These are phyloP conservation scores for Rosalia funebris DNA, from an alignment of 2,888 invertebrate genomes.

Conservation along the genomic window DNA sequence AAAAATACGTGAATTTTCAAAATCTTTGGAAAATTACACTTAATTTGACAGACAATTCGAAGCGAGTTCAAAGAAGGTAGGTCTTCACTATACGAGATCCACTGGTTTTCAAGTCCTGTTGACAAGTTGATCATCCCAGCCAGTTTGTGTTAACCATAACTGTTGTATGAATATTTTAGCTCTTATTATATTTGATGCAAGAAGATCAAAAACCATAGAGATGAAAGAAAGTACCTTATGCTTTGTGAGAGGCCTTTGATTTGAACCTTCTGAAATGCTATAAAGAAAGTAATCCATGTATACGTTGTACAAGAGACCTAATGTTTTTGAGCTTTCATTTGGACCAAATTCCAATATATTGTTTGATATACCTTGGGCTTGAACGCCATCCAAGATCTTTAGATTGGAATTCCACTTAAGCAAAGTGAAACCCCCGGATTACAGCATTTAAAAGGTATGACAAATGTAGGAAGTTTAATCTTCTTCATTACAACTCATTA, in stretches of 20 bases:
- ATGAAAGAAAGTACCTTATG: constrained; percentile 33
- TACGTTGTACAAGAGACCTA: constrained; percentile 7
- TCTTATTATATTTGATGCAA: constrained; percentile 10
- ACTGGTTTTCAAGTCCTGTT: constrained; percentile 4
- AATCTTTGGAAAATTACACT: constrained; percentile 1
- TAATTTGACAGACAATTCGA: constrained; percentile 15
- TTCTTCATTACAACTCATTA: constrained; percentile 35
- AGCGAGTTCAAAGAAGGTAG: constrained; percentile 21
- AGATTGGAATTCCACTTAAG: constrained; percentile 44
- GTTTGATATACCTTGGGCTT: background rate
- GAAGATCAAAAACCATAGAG: constrained; percentile 34
- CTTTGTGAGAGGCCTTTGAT: constrained; percentile 19
- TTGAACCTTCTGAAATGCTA: constrained; percentile 1
- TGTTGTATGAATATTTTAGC: constrained; percentile 22
- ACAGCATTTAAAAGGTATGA: constrained; percentile 12
- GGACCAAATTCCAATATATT: constrained; percentile 8
- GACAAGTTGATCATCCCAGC: constrained; percentile 22
- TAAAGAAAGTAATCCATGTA: constrained; percentile 3
- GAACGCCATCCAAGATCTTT: constrained; percentile 20
- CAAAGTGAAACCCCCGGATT: constrained; percentile 32
- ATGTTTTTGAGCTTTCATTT: constrained; percentile 10
- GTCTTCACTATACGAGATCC: constrained; percentile 15
- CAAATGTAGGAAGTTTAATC: constrained; percentile 19
- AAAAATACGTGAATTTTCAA: constrained; percentile 30
- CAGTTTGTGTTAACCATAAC: constrained; percentile 27